Base-by-base conservation (phyloP, 2,888 invertebrate genomes). In the Drosophila histrio region DNA sequence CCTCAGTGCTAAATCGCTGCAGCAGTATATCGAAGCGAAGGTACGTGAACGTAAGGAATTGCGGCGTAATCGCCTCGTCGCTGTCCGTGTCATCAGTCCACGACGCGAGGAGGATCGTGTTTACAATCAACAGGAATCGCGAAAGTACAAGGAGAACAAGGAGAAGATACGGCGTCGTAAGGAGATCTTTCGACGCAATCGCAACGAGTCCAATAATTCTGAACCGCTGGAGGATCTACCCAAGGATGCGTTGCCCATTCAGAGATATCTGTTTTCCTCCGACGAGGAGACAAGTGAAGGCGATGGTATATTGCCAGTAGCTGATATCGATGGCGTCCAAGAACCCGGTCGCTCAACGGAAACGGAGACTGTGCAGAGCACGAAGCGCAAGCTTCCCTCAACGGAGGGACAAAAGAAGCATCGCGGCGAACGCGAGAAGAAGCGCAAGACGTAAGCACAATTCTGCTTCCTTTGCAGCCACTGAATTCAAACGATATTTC, bases 121-220 rank as follows among this genome's bases (percentile, higher is more conserved):
- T 36, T 94, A 94, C 41, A 94, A 94, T 64, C 94, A 95, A 66
- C 91, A 94, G 65, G 96, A 96, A 88, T 93, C 95, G 70, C 95
- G 95, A 87, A 93, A 95, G 47, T 96, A 96, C 91, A 95, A 95
- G 89, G 95, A 96, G 86, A 95, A 96, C 32, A 96, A 96, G 89
- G 96, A 96, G 88, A 95, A 95, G 90, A 92, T 96, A 68, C 93
- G 95, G 7, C 93, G 95, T 21, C 90, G 92, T 13, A 91, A 91
- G 61, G 92, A 92, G 62, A 77, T 80, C 9, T 88, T 57, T 34
- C 63, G 87, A 6, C 80, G 90, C 15, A 79, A 81, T 4, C 79
- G 87, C n/a, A 54, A 15, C 36, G 69, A 60, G 7, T 3, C 47
- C 0, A 34, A 3, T 11, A 34, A 34, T 5, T 2, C 28, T 0